These are phyloP conservation scores for Oryzias javanicus DNA, from an alignment of 2,113 vertebrate species.

Conservation along the genomic window DNA sequence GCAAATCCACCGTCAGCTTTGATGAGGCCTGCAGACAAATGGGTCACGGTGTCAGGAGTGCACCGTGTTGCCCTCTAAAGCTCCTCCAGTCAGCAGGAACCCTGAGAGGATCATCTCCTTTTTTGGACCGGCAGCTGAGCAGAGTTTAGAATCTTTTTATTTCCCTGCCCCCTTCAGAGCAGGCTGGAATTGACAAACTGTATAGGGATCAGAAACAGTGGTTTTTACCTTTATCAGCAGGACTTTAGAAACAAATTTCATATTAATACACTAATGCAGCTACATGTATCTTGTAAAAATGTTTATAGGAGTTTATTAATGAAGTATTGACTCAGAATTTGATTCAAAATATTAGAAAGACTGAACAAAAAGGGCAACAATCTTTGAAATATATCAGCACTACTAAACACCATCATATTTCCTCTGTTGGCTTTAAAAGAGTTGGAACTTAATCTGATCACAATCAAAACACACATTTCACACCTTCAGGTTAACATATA, in stretches of 20 bases:
- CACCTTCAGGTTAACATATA: too few species aligned
- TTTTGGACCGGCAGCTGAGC: slow-evolving; percentile 45
- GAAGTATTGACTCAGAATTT: not conserved
- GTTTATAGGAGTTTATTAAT: slow-evolving; percentile 3
- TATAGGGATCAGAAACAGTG: slow-evolving; percentile 21
- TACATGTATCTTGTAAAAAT: too few species aligned
- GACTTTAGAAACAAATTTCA: too few species aligned
- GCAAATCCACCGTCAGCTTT: slow-evolving; percentile 8
- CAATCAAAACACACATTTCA: too few species aligned
- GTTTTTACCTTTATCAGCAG: not conserved
- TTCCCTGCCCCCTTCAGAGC: slow-evolving; percentile 26
- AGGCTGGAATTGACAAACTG: slow-evolving; percentile 14
- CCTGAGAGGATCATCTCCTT: slow-evolving; percentile 49
- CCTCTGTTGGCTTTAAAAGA: too few species aligned
- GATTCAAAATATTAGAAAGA: too few species aligned
- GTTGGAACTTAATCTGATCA: too few species aligned
- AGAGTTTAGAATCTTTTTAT: slow-evolving; percentile 24
- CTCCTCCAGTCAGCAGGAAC: slow-evolving; percentile 40
- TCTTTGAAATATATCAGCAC: too few species aligned
- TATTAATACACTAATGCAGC: not conserved
- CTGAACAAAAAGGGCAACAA: too few species aligned
- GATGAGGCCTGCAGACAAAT: slow-evolving; percentile 31
- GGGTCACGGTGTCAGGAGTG: slow-evolving; percentile 48
- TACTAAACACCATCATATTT: too few species aligned
- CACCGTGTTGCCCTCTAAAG: slow-evolving; percentile 29